Conservation (phyloP, 2,888 invertebrate genomes). For the Leptopilina drosophilae region DNA sequence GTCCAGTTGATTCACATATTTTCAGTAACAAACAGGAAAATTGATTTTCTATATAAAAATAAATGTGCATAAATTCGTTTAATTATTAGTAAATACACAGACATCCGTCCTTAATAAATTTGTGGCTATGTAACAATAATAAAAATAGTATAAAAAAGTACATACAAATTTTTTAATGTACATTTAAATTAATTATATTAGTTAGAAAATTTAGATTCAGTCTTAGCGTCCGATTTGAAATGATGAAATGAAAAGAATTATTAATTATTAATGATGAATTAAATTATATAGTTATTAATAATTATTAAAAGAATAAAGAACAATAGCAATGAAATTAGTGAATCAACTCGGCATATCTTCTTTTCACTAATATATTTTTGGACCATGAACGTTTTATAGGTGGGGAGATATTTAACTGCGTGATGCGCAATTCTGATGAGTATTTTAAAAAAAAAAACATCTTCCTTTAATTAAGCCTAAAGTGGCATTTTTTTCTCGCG, state of each 20-base stretch:
- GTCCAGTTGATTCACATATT: neutral
- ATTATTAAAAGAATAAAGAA: neutral
- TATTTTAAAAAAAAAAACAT: neutral
- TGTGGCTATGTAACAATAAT: neutral
- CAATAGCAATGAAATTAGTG: neutral
- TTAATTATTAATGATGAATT: no score
- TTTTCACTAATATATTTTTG: constrained; percentile 13
- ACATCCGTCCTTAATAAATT: constrained; percentile 1
- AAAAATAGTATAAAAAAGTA: neutral
- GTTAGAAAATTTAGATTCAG: neutral
- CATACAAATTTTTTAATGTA: no score
- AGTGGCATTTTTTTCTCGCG: constrained; percentile 10
- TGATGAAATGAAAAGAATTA: neutral
- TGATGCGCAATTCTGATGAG: constrained; percentile 27
- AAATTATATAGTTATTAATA: neutral
- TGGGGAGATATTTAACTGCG: constrained; percentile 13
- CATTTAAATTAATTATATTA: no score
- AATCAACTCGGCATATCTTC: neutral
- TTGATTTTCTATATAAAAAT: neutral
- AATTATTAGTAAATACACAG: neutral
- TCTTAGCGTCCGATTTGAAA: neutral
- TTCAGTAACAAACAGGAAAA: neutral
- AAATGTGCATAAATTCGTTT: neutral
- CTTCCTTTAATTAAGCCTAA: constrained; percentile 24
- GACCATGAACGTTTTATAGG: constrained; percentile 29